Evolutionary conservation across 1,140 invertebrate genomes (phyloP), one percentile per base, ranked within the genome.

Genomic region (Pseudomyrmex concolor): DNA sequence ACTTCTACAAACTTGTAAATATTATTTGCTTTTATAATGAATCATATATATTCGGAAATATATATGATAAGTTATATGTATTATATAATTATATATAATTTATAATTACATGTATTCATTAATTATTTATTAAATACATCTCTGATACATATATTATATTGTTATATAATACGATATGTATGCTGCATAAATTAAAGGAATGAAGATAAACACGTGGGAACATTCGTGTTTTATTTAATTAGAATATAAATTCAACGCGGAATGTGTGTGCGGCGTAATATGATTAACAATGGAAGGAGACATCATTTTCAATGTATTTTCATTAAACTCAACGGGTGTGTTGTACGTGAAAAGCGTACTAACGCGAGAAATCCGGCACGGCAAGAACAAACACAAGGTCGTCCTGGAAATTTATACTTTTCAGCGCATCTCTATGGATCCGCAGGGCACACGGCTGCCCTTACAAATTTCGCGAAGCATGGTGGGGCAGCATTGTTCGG

Each of bases 401-500:
- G 13, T 1, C 9, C 45, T 4, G n/a, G 8, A 54, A 68, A 68
- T 55, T 76, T 54, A 48, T 25, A 25, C 43, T 57, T 68, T 68
- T 57, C 4, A 66, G 7, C n/a, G 45, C 45, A 54, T 57, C 57
- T 34, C 34, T 60, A n/a, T 19, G 57, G 15, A 3, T 85, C 50
- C 45, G 8, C 45, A 64, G 12, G 5, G 7, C 19, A 45, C 15
- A 60, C 9, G 4, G 25, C 48, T 50, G 12, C 48, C 19, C 17
- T 77, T 72, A 82, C 71, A 85, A 84, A 84, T 88, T 87, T 84
- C 48, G 9, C 25, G 34, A 72, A 17, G 67, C 13, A 17, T 45
- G 45, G 63, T 50, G 72, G 70, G 73, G 17, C 22, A 66, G 80
- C 83, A 67, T 73, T 87, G 83, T 89, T 86, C 70, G 59, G 62